Evolutionary conservation across 92 coral and sea anemone genomes (phyloP), one percentile per base, ranked within the genome.

Genomic region (Epizoanthus scotinus): DNA sequence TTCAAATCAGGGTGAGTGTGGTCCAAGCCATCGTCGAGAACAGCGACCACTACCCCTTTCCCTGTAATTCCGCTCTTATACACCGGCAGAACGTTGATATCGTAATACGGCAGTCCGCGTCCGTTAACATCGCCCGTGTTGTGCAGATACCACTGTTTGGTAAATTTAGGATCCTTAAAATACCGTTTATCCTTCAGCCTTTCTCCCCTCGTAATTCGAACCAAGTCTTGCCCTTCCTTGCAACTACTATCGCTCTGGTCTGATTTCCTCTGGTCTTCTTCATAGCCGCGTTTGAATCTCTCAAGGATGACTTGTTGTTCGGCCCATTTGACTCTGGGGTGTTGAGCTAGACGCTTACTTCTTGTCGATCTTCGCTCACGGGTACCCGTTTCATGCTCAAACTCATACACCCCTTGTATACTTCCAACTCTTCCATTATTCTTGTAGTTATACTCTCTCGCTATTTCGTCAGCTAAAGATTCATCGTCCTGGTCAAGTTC

Each of bases 21-120:
- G 61, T 94, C 98, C 73, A 89, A 67, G 24, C 98, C 98, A 72
- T 94, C 98, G 83, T 94, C 98, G n/a, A 94, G 87, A 36, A 94
- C 91, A 80, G 97, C 82, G 28, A 94, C 97, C 53, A 83, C 95
- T 36, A 89, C 88, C 21, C 98, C 98, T 18, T 86, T 91, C n/a
- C 98, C 98, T 0, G 98, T 89, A 44, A 82, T 83, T 0, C 97
- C 98, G 19, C 83, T 74, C 68, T 92, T 84, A 92, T 95, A 94
- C 27, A 94, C 98, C 36, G 94, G 92, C 8, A 92, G 59, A 20
- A 94, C 93, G 10, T 87, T 88, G 67, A 94, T 90, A 77, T 94
- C 98, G 13, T 80, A 87, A 10, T 90, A 90, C 50, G 84, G 56
- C 53, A 88, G 78, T 38, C 89, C 89, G 9, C 81, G 86, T 49